Evolutionary conservation across 2,888 invertebrate species (phyloP).

Genomic region (Tenthredo amoena): DNA sequence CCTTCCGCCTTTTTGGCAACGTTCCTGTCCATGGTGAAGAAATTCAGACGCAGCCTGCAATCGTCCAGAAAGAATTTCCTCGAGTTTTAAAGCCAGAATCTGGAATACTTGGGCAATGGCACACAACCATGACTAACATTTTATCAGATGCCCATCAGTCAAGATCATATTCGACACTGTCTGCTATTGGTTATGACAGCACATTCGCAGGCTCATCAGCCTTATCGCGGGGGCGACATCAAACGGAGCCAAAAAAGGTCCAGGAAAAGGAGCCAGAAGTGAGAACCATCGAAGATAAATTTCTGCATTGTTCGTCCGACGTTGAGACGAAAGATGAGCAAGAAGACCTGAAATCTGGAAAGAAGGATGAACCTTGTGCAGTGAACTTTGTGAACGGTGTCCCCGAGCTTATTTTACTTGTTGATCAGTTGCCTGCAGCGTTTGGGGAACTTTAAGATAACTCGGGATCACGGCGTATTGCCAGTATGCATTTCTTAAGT

Average conservation of each 20-base stretch:
- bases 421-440: conserved; percentile 6
- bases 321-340: background rate
- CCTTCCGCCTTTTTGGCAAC: conserved; percentile 80
- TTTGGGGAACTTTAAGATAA: conserved; percentile 13
- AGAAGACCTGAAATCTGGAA: background rate
- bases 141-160: conserved; percentile 19
- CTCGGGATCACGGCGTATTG: background rate
- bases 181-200: conserved; percentile 6
- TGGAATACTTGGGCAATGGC: conserved; percentile 27
- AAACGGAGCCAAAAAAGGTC: background rate
- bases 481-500: conserved; percentile 4
- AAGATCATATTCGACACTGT: conserved; percentile 42
- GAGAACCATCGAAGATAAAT: background rate
- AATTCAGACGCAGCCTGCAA: conserved; percentile 68
- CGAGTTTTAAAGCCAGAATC: conserved; percentile 17
- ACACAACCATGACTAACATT: background rate
- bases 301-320: background rate
- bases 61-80: conserved; percentile 57
- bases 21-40: conserved; percentile 57
- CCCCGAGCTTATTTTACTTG: conserved; percentile 1
- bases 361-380: conserved; percentile 23
- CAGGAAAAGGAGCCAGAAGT: background rate
- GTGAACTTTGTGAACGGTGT: background rate
- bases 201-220: background rate
- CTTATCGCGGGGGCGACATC: conserved; percentile 14